Percentiles rank a stretch among this genome's conserved stretches.
phyloP scores from a whole-genome alignment of 1,140 invertebrate species.

The Temnothorax curvispinosus region DNA sequence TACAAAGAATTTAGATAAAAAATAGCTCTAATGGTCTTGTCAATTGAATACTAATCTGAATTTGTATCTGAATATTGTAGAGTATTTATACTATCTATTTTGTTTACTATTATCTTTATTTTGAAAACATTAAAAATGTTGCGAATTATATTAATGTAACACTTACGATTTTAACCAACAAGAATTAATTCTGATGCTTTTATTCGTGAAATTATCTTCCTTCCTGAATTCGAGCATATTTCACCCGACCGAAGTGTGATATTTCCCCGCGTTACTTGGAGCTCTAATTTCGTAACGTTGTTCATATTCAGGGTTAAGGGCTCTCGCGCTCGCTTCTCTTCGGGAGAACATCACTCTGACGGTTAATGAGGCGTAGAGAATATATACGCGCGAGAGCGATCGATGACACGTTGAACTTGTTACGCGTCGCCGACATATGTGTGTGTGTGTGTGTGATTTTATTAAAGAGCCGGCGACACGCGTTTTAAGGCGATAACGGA shows the following conservation, averaged over 20 bases:
- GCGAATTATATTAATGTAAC: neutral
- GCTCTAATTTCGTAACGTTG: constrained; percentile 32
- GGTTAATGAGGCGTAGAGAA: constrained; percentile 31
- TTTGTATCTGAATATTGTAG: neutral
- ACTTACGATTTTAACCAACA: neutral
- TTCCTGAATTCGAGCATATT: neutral
- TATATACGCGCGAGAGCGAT: constrained; percentile 20
- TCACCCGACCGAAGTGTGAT: neutral
- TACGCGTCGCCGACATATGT: neutral
- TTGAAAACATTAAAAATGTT: neutral
- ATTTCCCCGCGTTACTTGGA: neutral
- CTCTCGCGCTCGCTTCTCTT: neutral
- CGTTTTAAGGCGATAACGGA: constrained; percentile 80
- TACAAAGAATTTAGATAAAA: neutral
- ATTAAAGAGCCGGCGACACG: constrained; percentile 60
- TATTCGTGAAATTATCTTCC: neutral
- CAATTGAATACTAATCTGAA: neutral
- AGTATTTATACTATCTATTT: neutral
- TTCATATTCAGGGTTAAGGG: constrained; percentile 18
- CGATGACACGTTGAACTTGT: constrained; percentile 31
- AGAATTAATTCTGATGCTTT: neutral
- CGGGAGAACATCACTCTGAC: neutral
- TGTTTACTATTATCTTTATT: neutral
- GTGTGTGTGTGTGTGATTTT: constrained; percentile 36
- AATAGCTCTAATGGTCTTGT: neutral